Evolutionary conservation across 2,113 vertebrate genomes (phyloP).

Genomic region (Piprites chloris): DNA sequence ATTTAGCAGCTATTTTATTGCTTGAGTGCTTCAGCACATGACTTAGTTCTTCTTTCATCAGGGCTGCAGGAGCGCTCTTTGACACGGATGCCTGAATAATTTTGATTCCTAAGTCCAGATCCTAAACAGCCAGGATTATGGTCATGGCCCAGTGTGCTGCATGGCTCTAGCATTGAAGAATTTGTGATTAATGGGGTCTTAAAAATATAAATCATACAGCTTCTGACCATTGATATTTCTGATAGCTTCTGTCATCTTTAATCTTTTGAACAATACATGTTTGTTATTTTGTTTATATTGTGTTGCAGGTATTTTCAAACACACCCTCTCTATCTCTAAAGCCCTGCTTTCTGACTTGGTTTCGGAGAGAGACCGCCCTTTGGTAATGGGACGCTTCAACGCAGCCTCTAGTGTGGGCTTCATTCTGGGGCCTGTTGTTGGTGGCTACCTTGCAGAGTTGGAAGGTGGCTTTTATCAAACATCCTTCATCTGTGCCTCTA

Average conservation of each 20-base stretch:
- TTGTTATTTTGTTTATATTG: neutral
- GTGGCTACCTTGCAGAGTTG: slow-evolving; percentile 88
- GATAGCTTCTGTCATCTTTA: neutral
- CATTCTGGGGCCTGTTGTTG: slow-evolving; percentile 91
- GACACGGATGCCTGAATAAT: neutral
- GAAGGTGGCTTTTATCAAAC: slow-evolving; percentile 89
- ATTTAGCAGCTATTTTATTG: neutral
- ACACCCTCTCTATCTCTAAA: slow-evolving; percentile 93
- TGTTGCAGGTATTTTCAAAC: slow-evolving; percentile 91
- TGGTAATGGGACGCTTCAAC: slow-evolving; percentile 91
- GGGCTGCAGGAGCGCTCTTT: neutral
- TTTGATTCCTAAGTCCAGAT: neutral
- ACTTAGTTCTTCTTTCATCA: neutral
- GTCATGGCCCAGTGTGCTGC: neutral
- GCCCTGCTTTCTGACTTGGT: slow-evolving; percentile 93
- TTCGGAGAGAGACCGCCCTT: slow-evolving; percentile 84
- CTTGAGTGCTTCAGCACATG: neutral
- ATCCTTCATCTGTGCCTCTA: slow-evolving; percentile 82
- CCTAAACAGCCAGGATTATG: neutral
- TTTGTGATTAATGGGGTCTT: neutral
- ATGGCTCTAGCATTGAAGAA: neutral
- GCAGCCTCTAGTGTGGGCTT: slow-evolving; percentile 90
- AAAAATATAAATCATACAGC: neutral
- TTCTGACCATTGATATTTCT: neutral
- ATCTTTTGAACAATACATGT: neutral